Evolutionary conservation across 2,888 invertebrate species (phyloP), one percentile per base, ranked within the genome.

Genomic region (Papilio protenor): DNA sequence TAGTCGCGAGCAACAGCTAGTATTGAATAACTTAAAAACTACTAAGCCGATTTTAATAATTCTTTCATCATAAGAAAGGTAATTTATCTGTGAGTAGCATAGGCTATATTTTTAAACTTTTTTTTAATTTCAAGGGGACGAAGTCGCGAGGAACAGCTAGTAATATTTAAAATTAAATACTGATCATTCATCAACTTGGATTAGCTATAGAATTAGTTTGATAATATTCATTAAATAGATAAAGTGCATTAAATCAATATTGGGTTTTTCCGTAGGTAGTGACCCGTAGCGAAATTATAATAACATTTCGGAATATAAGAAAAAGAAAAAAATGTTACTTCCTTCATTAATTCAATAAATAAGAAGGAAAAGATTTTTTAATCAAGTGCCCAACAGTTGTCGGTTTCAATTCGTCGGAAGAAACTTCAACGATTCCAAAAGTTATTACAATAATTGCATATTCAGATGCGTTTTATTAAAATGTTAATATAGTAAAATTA

Each of bases 401-500:
- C 45, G n/a, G 40, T 21, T 69, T 66, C 33, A 66, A 2, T 69
- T 12, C 18, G 45, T 14, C 45, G 66, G 45, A 45, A 45, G 45
- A 45, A 69, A 69, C 66, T 69, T 69, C 18, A 45, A 45, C n/a
- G 45, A 45, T 21, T 69, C 45, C 12, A 69, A n/a, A 45, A 69
- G 45, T 69, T 69, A 69, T 69, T 69, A 69, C 40, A 69, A 69
- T 69, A 69, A 69, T 66, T 69, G 66, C 66, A 69, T 69, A 69
- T 69, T 69, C 45, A 69, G 45, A 69, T 45, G 66, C 66, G 66
- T 21, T 45, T 69, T 45, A 69, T 40, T 21, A 69, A n/a, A 45
- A 45, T 45, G 45, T 45, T n/a, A 64, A 40, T 64, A 45, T 21
- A 69, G 21, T 66, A 45, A 69, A 69, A 69, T 21, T 40, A 40